Conservation (phyloP, 2,797 vertebrate genomes). For the Buphagus erythrorhynchus region DNA sequence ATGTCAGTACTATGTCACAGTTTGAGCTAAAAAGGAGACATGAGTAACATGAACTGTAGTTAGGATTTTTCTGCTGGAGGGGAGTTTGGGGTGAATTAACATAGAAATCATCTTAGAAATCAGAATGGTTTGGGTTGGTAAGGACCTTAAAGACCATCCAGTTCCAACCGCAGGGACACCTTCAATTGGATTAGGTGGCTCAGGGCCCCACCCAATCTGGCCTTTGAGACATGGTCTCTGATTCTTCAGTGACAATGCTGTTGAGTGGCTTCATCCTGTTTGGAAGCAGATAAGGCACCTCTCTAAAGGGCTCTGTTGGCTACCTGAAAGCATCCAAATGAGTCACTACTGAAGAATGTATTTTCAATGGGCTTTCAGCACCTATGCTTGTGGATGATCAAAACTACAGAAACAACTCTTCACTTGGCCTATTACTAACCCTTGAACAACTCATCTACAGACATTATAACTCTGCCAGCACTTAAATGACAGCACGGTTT, state of each 20-base stretch:
- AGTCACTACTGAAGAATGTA: neutral
- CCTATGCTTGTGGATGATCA: neutral
- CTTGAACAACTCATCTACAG: neutral
- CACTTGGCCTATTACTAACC: neutral
- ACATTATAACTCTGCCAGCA: neutral
- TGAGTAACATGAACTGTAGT: neutral
- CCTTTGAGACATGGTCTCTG: neutral
- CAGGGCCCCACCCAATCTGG: neutral
- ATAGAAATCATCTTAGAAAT: neutral
- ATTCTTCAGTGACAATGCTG: neutral
- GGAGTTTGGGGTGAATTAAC: neutral
- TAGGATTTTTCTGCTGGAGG: neutral
- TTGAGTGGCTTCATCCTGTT: neutral
- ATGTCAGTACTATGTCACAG: neutral
- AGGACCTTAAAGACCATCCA: neutral
- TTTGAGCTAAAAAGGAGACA: neutral
- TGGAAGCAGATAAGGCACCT: neutral
- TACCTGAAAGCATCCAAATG: neutral
- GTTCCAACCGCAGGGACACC: neutral
- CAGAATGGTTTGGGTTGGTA: neutral
- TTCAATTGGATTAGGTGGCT: neutral
- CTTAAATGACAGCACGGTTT: neutral
- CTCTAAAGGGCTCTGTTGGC: neutral
- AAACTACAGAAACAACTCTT: neutral
- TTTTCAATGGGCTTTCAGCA: neutral